Conservation (phyloP, 64 coral and sea anemone species). For the Dendrophyllia cribrosa region DNA sequence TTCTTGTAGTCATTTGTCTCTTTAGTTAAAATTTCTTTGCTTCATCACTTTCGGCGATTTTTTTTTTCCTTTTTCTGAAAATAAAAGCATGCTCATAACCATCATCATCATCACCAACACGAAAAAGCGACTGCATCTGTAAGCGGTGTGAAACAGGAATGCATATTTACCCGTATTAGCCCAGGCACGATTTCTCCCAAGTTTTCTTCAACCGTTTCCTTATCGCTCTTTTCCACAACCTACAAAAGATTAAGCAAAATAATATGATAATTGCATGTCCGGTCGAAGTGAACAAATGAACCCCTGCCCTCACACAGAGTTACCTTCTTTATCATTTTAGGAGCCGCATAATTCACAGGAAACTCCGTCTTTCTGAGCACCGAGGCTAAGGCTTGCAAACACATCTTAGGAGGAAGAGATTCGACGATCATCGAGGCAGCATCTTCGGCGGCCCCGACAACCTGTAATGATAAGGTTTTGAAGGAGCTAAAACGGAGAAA, state of each 20-base stretch:
- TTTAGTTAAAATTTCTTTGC: no score
- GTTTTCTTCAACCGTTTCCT: slow-evolving; percentile 76
- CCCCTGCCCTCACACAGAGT: no score
- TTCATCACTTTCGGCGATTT: no score
- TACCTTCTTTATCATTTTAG: slow-evolving; percentile 97
- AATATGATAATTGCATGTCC: no score
- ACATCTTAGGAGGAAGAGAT: slow-evolving; percentile 79
- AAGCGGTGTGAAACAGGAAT: neutral
- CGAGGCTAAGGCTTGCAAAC: slow-evolving; percentile 83
- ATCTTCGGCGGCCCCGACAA: slow-evolving; percentile 92
- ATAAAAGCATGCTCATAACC: no score
- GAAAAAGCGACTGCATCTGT: no score
- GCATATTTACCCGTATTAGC: slow-evolving; percentile 80
- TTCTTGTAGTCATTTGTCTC: no score
- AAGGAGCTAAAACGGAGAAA: no score
- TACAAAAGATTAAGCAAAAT: slow-evolving; percentile 20
- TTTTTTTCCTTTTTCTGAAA: no score
- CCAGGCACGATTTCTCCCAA: slow-evolving; percentile 84
- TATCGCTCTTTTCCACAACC: slow-evolving; percentile 85
- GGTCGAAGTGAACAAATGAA: no score
- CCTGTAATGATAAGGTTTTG: slow-evolving; percentile 52
- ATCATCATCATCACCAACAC: no score
- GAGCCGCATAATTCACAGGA: slow-evolving; percentile 88
- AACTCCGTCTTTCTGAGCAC: slow-evolving; percentile 84
- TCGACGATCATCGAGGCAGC: slow-evolving; percentile 86